A percentile compares a stretch with the other conserved stretches of the same genome.
Conservation (phyloP, 2,797 vertebrate species). For the Cuniculus paca region DNA sequence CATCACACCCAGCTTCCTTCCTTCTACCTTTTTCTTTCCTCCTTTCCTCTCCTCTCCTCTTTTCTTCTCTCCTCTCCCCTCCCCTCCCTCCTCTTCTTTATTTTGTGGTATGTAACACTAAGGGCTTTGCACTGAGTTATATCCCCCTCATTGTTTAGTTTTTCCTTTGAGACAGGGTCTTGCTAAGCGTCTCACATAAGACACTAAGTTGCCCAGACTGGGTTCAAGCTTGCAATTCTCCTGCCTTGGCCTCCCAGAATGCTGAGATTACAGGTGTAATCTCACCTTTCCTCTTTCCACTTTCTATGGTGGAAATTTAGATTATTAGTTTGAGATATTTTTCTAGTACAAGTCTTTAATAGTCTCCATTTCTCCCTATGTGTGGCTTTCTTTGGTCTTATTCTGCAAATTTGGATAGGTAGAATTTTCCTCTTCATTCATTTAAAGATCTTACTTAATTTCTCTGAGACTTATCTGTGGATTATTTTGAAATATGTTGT, state of each 20-base stretch:
- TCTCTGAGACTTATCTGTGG: background rate
- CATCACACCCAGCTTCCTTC: background rate
- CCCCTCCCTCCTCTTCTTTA: too few species aligned
- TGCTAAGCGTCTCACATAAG: too few species aligned
- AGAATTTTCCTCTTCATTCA: background rate
- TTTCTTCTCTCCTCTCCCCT: too few species aligned
- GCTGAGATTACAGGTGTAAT: background rate
- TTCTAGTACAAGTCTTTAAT: background rate
- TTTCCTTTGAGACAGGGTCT: too few species aligned
- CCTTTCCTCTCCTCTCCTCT: too few species aligned
- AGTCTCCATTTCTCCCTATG: background rate
- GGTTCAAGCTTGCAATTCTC: too few species aligned
- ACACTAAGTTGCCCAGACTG: too few species aligned
- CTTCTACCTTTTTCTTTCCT: rapidly evolving
- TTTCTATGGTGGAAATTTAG: background rate
- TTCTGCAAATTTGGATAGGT: background rate
- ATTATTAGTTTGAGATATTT: background rate
- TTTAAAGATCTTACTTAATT: background rate
- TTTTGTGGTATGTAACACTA: too few species aligned
- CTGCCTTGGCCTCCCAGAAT: background rate
- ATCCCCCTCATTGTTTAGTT: too few species aligned
- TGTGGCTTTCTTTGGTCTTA: background rate
- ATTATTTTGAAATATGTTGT: background rate
- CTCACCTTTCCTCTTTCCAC: background rate
- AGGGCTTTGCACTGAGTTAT: too few species aligned